Evolutionary conservation across 2,797 vertebrate species (phyloP).

Genomic region (Sebastes minor): DNA sequence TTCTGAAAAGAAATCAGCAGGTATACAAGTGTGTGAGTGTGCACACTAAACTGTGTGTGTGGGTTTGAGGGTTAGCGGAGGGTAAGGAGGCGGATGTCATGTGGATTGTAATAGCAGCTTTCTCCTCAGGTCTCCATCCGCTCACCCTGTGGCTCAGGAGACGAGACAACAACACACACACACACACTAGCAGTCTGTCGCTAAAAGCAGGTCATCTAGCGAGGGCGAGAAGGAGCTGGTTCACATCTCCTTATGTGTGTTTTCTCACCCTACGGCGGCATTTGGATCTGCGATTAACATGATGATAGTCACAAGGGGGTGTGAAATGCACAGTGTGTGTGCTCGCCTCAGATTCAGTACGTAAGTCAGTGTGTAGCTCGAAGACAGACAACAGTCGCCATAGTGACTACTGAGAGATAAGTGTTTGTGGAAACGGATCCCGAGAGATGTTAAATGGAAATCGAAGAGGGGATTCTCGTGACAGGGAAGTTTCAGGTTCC

Average conservation of each 20-base stretch:
- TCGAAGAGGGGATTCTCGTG: neutral
- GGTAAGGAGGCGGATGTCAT: conserved; percentile 29
- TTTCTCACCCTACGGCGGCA: conserved; percentile 21
- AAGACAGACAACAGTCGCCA: conserved; percentile 47
- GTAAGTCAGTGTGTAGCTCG: conserved; percentile 7
- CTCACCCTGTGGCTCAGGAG: conserved; percentile 5
- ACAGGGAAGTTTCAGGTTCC: neutral
- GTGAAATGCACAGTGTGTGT: conserved; percentile 27
- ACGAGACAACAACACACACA: conserved; percentile 1
- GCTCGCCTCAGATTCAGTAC: neutral
- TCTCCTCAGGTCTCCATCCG: conserved; percentile 33
- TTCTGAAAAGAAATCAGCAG: conserved; percentile 32
- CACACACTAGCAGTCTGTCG: neutral
- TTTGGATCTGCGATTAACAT: conserved; percentile 44
- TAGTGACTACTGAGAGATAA: conserved; percentile 33
- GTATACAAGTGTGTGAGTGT: conserved; percentile 15
- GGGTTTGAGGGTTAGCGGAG: neutral
- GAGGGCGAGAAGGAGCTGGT: conserved; percentile 33
- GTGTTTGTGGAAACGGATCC: conserved; percentile 50
- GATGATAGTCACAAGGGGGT: conserved; percentile 41
- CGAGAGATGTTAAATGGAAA: conserved; percentile 17
- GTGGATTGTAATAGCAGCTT: conserved; percentile 17
- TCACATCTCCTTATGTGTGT: conserved; percentile 40
- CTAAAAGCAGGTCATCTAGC: conserved; percentile 21
- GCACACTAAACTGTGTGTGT: neutral